Base-by-base conservation (phyloP, 2,888 invertebrate genomes). In the Troilus luridus region DNA sequence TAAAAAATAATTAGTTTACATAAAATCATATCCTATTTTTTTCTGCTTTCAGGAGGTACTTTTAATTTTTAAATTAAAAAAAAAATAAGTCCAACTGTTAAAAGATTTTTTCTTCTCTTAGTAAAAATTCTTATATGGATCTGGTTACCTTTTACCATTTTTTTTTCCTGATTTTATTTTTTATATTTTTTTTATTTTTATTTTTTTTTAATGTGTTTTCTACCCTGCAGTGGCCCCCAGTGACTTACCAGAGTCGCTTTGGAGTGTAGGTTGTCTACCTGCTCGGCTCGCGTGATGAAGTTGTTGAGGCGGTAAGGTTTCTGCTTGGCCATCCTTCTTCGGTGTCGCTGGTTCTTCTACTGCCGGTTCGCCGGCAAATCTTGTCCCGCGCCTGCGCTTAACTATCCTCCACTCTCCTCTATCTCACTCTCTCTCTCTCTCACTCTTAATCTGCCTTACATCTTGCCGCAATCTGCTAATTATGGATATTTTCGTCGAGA, bases 221-320 rank as follows among this genome's bases (percentile, higher is more conserved):
- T 11, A 56, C n/a, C 21, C 85, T 58, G 85, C 17, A 41, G 88
- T 24, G 58, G 0, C n/a, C 0, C 17, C 59, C 14, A 21, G 0
- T 12, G 59, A 90, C 90, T 90, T 72, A 90, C 90, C 90, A 90
- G 24, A 6, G 6, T 12, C 12, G 90, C 85, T 27, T 90, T 90
- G 90, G 88, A 24, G 62, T 90, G 90, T 59, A 90, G 90, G n/a
- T 90, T 64, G 85, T 90, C 90, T 11, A 90, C 64, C 41, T 81
- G 56, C 41, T 90, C 90, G 0, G 85, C 60, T 9, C 88, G 81
- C 90, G 90, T 41, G 85, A 90, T 88, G 90, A 67, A 85, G 64
- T 90, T 90, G 88, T 85, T 90, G 90, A 90, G 90, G 56, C 72
- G 64, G 88, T 90, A 88, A n/a, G 90, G 90, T 27, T 81, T 90